Conservation (phyloP, 2,113 vertebrate species). For the Hippocampus comes region DNA sequence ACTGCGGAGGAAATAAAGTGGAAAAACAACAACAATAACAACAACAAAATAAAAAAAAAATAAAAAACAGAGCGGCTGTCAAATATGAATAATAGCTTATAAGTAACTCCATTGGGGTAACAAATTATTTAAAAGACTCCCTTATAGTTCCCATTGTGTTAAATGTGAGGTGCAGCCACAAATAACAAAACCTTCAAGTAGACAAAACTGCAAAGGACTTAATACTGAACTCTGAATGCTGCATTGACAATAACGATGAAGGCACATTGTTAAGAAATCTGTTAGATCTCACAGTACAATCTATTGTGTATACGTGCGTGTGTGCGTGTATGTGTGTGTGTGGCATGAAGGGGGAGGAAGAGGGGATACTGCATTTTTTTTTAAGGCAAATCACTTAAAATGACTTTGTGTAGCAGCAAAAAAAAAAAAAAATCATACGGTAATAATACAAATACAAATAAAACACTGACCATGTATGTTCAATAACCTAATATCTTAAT, state of each 20-base stretch:
- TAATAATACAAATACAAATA: slow-evolving; percentile 59
- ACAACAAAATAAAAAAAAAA: slow-evolving; percentile 7
- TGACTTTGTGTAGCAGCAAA: slow-evolving; percentile 78
- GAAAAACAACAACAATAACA: too few relatives aligned
- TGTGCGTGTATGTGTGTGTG: not conserved
- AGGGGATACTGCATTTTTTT: slow-evolving; percentile 70
- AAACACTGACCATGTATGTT: slow-evolving; percentile 77
- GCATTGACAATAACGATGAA: slow-evolving; percentile 41
- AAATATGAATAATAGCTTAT: slow-evolving; percentile 16
- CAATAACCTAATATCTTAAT: slow-evolving; percentile 77
- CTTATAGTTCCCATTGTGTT: slow-evolving; percentile 72
- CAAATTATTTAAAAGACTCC: slow-evolving; percentile 41
- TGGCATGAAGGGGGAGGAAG: slow-evolving; percentile 8
- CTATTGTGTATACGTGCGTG: not conserved
- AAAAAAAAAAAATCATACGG: slow-evolving; percentile 49
- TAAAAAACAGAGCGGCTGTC: slow-evolving; percentile 5
- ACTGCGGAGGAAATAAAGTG: slow-evolving; percentile 30
- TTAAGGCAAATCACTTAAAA: slow-evolving; percentile 76
- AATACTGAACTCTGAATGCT: slow-evolving; percentile 54
- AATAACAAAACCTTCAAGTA: slow-evolving; percentile 70
- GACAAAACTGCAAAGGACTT: slow-evolving; percentile 58
- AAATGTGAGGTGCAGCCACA: slow-evolving; percentile 38
- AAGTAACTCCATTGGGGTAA: not conserved
- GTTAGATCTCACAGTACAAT: slow-evolving; percentile 27
- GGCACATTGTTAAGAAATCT: slow-evolving; percentile 54